Conservation (phyloP, 2,888 invertebrate genomes). For the Acleris laterana region DNA sequence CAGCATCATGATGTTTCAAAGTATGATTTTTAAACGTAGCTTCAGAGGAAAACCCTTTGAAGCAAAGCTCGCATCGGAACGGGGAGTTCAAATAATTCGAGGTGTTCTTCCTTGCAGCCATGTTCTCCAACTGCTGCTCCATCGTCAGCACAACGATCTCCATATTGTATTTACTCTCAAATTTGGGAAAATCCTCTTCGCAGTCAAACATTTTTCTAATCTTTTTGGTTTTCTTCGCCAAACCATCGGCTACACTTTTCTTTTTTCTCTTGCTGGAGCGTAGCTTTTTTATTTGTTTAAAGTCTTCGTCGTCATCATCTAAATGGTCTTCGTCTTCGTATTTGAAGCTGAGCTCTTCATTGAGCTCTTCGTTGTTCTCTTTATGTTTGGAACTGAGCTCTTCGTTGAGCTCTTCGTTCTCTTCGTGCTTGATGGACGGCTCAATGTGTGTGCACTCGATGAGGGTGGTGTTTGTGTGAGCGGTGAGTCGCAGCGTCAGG, state of each 20-base stretch:
- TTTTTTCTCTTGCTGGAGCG: slow-evolving; percentile 17
- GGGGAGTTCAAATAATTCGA: slow-evolving; percentile 39
- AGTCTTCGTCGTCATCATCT: slow-evolving; percentile 1
- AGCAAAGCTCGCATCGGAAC: slow-evolving; percentile 38
- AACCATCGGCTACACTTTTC: slow-evolving; percentile 10
- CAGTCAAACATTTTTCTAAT: slow-evolving; percentile 34
- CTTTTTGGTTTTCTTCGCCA: slow-evolving; percentile 37
- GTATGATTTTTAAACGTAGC: slow-evolving; percentile 37
- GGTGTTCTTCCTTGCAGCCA: slow-evolving; percentile 34
- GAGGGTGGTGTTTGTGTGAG: neutral
- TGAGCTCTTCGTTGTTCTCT: too few relatives aligned
- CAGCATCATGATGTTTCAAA: slow-evolving; percentile 39
- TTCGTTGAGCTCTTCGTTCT: neutral
- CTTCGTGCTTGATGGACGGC: slow-evolving; percentile 5
- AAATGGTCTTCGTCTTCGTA: slow-evolving; percentile 7
- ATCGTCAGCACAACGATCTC: slow-evolving; percentile 36
- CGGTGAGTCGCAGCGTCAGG: neutral
- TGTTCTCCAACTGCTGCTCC: slow-evolving; percentile 39
- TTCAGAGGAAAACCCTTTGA: slow-evolving; percentile 40
- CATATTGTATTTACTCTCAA: slow-evolving; percentile 37
- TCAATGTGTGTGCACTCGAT: slow-evolving; percentile 11
- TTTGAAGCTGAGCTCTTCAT: slow-evolving; percentile 4
- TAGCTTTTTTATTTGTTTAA: slow-evolving; percentile 3
- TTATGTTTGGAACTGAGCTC: too few relatives aligned
- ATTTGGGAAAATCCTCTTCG: slow-evolving; percentile 39